Base-by-base conservation (phyloP, 2,888 invertebrate genomes). In the Ptilodon capucinus region DNA sequence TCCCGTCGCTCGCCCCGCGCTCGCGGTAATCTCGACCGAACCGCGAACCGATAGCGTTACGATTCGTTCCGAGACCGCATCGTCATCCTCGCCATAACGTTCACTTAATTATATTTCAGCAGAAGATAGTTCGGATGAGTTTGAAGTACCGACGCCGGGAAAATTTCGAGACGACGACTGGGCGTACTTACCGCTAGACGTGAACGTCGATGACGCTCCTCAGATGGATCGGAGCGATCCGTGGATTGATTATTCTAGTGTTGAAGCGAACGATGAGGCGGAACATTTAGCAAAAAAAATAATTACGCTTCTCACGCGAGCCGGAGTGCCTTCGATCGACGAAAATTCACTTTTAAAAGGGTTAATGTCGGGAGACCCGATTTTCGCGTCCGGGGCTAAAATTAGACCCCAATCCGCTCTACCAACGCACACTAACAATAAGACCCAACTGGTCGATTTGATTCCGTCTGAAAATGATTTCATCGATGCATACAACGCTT, bases 111-210 rank as follows among this genome's bases (percentile, higher is more conserved):
- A 74, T 79, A 78, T 91, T 91, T 87, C 89, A 90, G 87, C 86
- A 69, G 87, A 86, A 74, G 85, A 89, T 80, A 90, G 91, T 78
- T 91, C 91, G 73, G 90, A 90, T 80, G 90, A 91, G 76, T 84
- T 74, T 71, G 89, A 87, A 73, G 80, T 74, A 60, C 73, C 79
- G 62, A 69, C 72, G 60, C 69, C 69, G 63, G 71, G 72, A 54
- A 78, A 72, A 74, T 71, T 72, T 56, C 77, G 77, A 76, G 85
- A 82, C 59, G 87, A 87, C 70, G 86, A 88, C 74, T 87, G 86
- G 89, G 83, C 84, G 86, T 86, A 84, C 70, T 80, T 86, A 71
- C 87, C 86, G 50, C 61, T 83, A 60, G 77, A 82, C 52, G 59
- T 64, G 50, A 69, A 66, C 43, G 40, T 56, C 34, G 54, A 63